Evolutionary conservation across 2,113 vertebrate species (phyloP), one percentile per base, ranked within the genome.

Genomic region (Prietella phreatophila): DNA sequence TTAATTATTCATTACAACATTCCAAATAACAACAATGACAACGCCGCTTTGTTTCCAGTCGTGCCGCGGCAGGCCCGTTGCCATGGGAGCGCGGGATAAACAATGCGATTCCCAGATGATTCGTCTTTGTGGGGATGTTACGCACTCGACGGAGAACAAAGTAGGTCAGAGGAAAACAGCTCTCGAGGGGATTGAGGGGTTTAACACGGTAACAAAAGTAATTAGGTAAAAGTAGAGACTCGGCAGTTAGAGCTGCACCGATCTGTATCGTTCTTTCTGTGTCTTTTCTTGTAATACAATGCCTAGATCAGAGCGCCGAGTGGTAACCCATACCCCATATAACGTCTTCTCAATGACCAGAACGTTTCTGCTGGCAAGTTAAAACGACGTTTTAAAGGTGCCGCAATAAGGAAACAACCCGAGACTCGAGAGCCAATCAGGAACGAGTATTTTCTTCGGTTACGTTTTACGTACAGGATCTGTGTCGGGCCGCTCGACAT

Each of bases 1-100:
- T 95, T 93, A 95, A 95, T 95, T 94, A 94, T 95, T 95, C 94
- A 95, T 94, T 90, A 93, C 94, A 92, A 94, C 94, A 95, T 95
- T 95, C 93, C 94, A 92, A 95, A 94, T 93, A 94, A 95, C 93
- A 95, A 95, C 94, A 94, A 84, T 92, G 93, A 94, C 94, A 95
- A 95, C 93, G 53, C 27, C 5, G 94, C 94, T 95, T 95, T 94
- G 93, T 95, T 95, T 95, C 93, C 75, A 92, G 93, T 91, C 89
- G 91, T 92, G 92, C 93, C 93, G 90, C 90, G 92, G 91, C 89
- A 89, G 84, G 73, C 63, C 53, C 10, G 94, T 95, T 93, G 93
- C 94, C 93, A 92, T 94, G 93, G 94, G 93, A 93, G 93, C 94
- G 84, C 91, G 92, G 92, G 92, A 93, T 94, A 94, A 95, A 94